A percentile compares a stretch with the other conserved stretches of the same genome.
phyloP scores from a whole-genome alignment of 2,113 vertebrate genomes.

The Anoura caudifer region DNA sequence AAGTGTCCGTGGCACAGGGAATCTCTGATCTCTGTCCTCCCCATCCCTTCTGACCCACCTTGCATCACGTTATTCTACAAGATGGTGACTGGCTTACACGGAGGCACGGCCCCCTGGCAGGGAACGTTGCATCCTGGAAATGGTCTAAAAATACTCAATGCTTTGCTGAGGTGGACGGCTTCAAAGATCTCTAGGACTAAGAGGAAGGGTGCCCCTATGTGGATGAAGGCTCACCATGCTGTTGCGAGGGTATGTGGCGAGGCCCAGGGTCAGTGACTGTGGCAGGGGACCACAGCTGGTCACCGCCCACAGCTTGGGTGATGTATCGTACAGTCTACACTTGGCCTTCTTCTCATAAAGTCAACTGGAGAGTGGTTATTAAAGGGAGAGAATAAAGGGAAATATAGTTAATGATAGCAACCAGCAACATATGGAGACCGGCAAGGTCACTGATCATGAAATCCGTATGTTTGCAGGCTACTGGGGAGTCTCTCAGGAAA shows the following conservation, averaged over 20 bases:
- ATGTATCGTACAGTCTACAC: background rate
- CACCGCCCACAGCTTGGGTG: background rate
- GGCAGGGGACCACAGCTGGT: background rate
- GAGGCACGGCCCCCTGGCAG: background rate
- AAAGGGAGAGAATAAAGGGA: background rate
- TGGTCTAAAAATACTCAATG: background rate
- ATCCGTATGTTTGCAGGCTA: background rate
- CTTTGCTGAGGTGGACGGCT: background rate
- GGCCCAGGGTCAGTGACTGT: rapidly evolving
- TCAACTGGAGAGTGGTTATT: background rate
- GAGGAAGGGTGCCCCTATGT: background rate
- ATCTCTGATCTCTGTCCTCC: background rate
- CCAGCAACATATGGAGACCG: background rate
- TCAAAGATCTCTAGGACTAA: background rate
- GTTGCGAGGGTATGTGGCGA: background rate
- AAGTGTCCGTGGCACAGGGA: background rate
- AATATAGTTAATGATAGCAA: background rate
- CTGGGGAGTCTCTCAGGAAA: background rate
- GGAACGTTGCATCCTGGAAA: background rate
- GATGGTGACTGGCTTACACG: background rate
- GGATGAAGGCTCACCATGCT: background rate
- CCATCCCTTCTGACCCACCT: background rate
- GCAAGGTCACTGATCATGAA: background rate
- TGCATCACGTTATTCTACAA: background rate
- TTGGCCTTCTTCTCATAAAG: background rate